Evolutionary conservation across 2,113 vertebrate genomes (phyloP).

Genomic region (Phocoena phocoena): DNA sequence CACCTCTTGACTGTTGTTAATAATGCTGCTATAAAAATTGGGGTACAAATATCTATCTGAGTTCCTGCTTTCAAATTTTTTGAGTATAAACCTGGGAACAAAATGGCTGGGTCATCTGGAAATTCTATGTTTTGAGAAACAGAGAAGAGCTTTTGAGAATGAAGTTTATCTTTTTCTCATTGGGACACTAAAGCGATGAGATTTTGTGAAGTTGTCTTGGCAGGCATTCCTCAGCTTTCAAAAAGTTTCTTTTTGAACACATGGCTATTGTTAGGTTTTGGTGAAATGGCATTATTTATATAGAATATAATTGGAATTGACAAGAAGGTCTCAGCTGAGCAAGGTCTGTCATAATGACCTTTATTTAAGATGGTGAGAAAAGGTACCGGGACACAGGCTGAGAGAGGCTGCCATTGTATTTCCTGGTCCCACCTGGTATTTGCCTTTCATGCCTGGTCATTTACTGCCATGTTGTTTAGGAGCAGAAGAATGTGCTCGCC

Average conservation of each 20-base stretch:
- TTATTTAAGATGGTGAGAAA: conserved; percentile 91
- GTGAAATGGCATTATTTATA: conserved; percentile 92
- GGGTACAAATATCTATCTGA: background rate
- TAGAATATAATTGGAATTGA: conserved; percentile 86
- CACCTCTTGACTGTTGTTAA: background rate
- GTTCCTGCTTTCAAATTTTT: background rate
- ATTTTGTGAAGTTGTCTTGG: background rate
- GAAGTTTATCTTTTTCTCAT: background rate
- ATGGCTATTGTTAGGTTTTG: conserved; percentile 93
- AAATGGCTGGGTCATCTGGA: background rate
- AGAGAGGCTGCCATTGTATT: conserved; percentile 90
- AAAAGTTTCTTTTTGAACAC: conserved; percentile 93
- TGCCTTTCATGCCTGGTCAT: conserved; percentile 90
- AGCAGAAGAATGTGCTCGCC: conserved; percentile 90
- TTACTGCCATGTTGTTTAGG: conserved; percentile 88
- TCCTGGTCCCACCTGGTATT: conserved; percentile 86
- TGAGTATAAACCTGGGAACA: background rate
- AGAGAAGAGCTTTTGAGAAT: background rate
- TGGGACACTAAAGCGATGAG: background rate
- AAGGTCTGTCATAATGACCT: conserved; percentile 86
- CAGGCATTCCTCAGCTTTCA: conserved; percentile 91
- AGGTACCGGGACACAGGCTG: conserved; percentile 87
- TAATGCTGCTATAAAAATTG: background rate
- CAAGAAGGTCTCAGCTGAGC: conserved; percentile 82
- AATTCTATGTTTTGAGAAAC: background rate